Evolutionary conservation across 2,113 vertebrate genomes (phyloP).

Genomic region (Sorex fumeus): DNA sequence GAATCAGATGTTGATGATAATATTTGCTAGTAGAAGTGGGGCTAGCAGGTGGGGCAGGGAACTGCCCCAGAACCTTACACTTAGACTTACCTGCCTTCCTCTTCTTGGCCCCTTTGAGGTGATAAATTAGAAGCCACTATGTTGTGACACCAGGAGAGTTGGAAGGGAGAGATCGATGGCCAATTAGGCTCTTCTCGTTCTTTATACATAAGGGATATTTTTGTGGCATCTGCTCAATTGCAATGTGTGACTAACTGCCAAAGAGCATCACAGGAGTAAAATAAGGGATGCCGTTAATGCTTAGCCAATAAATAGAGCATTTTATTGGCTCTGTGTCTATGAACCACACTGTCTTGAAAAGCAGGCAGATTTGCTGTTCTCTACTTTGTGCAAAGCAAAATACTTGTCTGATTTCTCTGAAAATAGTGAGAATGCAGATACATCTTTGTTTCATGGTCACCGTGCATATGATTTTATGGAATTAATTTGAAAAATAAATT

Average conservation of each 20-base stretch:
- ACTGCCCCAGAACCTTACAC: background rate
- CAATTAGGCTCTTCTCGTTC: slow-evolving; percentile 66
- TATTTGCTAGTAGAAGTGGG: background rate
- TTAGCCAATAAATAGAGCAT: slow-evolving; percentile 76
- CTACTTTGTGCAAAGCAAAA: slow-evolving; percentile 49
- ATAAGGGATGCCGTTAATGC: slow-evolving; percentile 75
- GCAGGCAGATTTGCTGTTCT: slow-evolving; percentile 41
- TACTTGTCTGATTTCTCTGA: slow-evolving; percentile 41
- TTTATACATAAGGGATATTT: slow-evolving; percentile 71
- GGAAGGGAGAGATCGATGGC: slow-evolving; percentile 63
- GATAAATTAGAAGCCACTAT: slow-evolving; percentile 1
- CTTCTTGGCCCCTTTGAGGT: background rate
- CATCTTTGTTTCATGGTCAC: background rate
- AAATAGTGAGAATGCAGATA: slow-evolving; percentile 30
- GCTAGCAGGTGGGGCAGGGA: background rate
- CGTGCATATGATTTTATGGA: background rate
- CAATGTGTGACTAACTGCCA: slow-evolving; percentile 80
- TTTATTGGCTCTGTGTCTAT: slow-evolving; percentile 77
- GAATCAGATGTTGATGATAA: background rate
- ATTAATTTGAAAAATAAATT: background rate
- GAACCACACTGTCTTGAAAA: slow-evolving; percentile 64
- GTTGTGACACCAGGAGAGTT: slow-evolving; percentile 23
- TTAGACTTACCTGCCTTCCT: background rate
- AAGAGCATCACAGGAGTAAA: slow-evolving; percentile 73
- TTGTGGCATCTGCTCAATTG: slow-evolving; percentile 64